Evolutionary conservation across 2,113 vertebrate species (phyloP), one percentile per base, ranked within the genome.

Genomic region (Rhadina sibilatrix): DNA sequence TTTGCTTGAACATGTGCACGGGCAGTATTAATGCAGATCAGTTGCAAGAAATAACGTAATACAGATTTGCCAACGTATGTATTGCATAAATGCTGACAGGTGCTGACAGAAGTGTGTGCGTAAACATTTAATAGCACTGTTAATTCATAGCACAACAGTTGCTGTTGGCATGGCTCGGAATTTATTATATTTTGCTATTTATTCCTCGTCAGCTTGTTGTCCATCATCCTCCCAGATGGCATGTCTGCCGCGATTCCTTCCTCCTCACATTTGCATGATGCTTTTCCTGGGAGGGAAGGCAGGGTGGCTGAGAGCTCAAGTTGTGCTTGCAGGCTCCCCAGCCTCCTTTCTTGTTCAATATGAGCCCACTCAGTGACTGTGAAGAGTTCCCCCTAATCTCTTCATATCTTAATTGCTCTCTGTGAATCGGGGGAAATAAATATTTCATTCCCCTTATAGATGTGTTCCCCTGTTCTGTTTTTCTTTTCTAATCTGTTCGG

Each of bases 61-160:
- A 93, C 96, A 96, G 96, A 97, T 97, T 96, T 96, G 96, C 96
- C 96, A 94, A 95, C 94, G 94, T 97, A 95, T 96, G 93, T 95
- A 95, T 96, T 97, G 96, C 96, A 96, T 95, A 96, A 96, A 96
- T 93, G 93, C 93, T 97, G 95, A 97, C 96, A 97, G 96, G 96
- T 95, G 96, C 96, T 90, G 94, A 96, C 96, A 96, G 96, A 95
- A 97, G 95, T 94, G 94, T 94, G 95, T 92, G 94, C 94, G 65
- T 96, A 97, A 96, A 96, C 93, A 96, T 96, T 97, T 96, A 96
- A 96, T 96, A 96, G 96, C 93, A 94, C 95, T 97, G 96, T 95
- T 97, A 96, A 96, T 96, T 96, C 93, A 96, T 90, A 95, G 96
- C 88, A 97, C 96, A 92, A 96, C 94, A 95, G 92, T 96, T 96